Percentiles rank a stretch among this genome's conserved stretches.
Conservation (phyloP, 2,113 vertebrate genomes). For the human region GRCh38 chr4:9925001-9925500, state of each 20-base stretch:
- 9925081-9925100: neutral
- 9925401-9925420: neutral
- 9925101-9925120: neutral
- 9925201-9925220: neutral
- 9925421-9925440: neutral
- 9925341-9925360: neutral
- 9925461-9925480: neutral
- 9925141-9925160: neutral
- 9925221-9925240: neutral
- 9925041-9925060: neutral
- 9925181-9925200: neutral
- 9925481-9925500: no score
- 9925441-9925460: neutral
- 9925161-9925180: no score
- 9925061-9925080: neutral
- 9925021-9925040: neutral
- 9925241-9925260: no score
- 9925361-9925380: neutral
- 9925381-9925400: fast-evolving
- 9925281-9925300: neutral
- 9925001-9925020: neutral
- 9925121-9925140: no score
- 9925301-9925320: neutral
- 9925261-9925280: neutral
- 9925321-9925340: neutral